A percentile compares a stretch with the other conserved stretches of the same genome.
Conservation (phyloP, 2,113 vertebrate genomes). For the Periophthalmodon schlosseri region DNA sequence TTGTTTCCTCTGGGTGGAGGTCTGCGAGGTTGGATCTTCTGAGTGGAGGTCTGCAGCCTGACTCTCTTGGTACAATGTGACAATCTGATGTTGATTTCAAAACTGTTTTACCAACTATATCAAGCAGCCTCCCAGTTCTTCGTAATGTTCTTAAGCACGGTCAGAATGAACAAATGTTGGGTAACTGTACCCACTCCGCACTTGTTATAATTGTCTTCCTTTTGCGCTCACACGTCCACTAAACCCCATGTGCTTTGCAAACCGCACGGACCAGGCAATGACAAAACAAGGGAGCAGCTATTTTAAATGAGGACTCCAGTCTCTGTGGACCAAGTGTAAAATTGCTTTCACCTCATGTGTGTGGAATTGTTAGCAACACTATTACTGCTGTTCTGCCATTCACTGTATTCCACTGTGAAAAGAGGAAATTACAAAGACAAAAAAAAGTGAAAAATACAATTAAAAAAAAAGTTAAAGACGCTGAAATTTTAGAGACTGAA, state of each 20-base stretch:
- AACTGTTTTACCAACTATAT: not conserved
- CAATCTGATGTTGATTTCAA: too few species aligned
- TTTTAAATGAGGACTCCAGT: conserved; percentile 67
- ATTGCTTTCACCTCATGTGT: conserved; percentile 70
- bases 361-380: conserved; percentile 61
- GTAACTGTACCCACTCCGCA: conserved; percentile 59
- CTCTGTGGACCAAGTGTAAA: conserved; percentile 69
- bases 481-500: not conserved
- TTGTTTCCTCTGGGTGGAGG: too few species aligned
- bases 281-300: conserved; percentile 53
- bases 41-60: too few species aligned
- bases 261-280: conserved; percentile 67
- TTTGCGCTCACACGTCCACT: conserved; percentile 31
- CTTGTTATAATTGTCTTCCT: conserved; percentile 55
- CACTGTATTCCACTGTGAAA: conserved; percentile 51
- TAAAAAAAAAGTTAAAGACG: conserved; percentile 13
- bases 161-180: conserved; percentile 56
- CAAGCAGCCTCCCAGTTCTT: not conserved
- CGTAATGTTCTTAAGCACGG: conserved; percentile 12
- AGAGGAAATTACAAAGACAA: conserved; percentile 54
- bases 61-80: too few species aligned
- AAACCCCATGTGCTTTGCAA: conserved; percentile 56
- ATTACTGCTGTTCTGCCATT: conserved; percentile 50
- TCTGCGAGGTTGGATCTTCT: too few species aligned
- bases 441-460: conserved; percentile 10